Base-by-base conservation (phyloP, 2,888 invertebrate species). In the Prenolepis imparis region DNA sequence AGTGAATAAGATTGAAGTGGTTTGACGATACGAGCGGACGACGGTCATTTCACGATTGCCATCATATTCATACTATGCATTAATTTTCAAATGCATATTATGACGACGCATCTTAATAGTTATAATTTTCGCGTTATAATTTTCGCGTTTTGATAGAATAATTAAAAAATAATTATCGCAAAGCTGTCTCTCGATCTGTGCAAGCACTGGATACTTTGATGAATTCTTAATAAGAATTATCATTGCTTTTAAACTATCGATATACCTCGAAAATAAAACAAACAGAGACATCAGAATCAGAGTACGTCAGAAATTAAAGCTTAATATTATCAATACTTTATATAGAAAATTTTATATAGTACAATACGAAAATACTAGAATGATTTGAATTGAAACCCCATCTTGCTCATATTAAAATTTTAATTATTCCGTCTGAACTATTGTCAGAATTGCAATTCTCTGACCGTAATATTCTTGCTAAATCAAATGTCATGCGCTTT, bases 1-100 rank as follows among this genome's bases (percentile, higher is more conserved):
- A 28, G 11, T 52, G 72, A 73, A 66, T n/a, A 63, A 84, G 82
- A 88, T 86, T 84, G 87, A 84, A 88, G 83, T 77, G 81, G 57
- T 59, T 84, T 59, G 68, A 67, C 67, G 63, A 80, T 84, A 72
- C 24, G 39, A 8, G 24, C 24, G 39, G 44, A 28, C 15, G 75
- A 15, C 36, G 44, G 28, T 80, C 44, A 55, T 73, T 61, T 61
- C 57, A 12, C 44, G 44, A 61, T 9, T 64, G 9, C 11, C 39
- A 64, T 52, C 28, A 63, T 12, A 12, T 48, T 48, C 61, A 15
- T 57, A 9, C 6, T 11, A 32, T n/a, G 21, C 15, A n/a, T 21
- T 48, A 52, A 39, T 44, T 32, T 18, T 11, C 15, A 52, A 61
- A 24, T 55, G 1, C 18, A 28, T n/a, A 5, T 36, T 55, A 48